A percentile compares a stretch with the other conserved stretches of the same genome.
Conservation (phyloP, 2,888 invertebrate genomes). For the Troides aeacus region DNA sequence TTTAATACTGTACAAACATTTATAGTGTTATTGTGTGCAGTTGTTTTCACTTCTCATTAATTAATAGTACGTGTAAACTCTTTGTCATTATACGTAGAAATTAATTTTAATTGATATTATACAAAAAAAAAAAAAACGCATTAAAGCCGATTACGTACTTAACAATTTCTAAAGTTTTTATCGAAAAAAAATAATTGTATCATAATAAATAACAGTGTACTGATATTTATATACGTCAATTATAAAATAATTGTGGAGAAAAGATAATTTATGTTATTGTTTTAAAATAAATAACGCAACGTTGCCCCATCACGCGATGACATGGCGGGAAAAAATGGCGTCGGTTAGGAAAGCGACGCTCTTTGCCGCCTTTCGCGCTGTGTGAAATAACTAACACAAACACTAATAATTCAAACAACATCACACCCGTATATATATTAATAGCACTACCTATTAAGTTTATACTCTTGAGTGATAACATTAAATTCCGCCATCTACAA, state of each 20-base stretch:
- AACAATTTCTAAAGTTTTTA: conserved; percentile 1
- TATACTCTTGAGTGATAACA: too few species aligned
- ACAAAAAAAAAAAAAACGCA: not conserved
- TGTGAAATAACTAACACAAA: not conserved
- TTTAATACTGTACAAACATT: too few species aligned
- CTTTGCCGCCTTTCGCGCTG: not conserved
- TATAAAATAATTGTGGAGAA: conserved; percentile 9
- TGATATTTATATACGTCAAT: conserved; percentile 10
- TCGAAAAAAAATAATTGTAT: too few species aligned
- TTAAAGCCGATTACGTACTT: not conserved
- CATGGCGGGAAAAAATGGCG: conserved; percentile 15
- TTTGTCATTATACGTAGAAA: too few species aligned
- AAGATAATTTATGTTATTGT: conserved; percentile 6
- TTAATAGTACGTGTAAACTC: too few species aligned
- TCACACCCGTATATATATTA: not conserved
- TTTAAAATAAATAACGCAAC: conserved; percentile 4
- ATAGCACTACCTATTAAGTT: too few species aligned
- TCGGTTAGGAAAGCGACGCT: not conserved
- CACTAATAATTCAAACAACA: not conserved
- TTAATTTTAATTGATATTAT: not conserved
- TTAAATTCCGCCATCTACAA: too few species aligned
- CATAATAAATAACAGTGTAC: not conserved
- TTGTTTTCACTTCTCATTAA: too few species aligned
- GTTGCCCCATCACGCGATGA: conserved; percentile 9
- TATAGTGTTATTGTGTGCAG: too few species aligned